These are phyloP conservation scores for Prunella strophiata DNA, from an alignment of 2,797 vertebrate species.

Conservation along the genomic window DNA sequence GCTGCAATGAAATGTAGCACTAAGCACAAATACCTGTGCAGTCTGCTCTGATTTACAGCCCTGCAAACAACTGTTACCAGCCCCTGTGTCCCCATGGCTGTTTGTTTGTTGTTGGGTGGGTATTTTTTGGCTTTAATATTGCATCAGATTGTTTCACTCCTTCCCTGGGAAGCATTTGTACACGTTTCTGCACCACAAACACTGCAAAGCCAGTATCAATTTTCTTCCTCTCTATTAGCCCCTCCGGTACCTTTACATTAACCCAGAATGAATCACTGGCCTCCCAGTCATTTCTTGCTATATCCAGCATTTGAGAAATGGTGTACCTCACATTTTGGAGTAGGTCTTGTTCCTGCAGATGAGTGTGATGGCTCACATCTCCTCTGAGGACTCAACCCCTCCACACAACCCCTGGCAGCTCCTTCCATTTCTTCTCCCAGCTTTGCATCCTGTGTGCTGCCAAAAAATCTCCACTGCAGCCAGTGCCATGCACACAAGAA, in stretches of 20 bases:
- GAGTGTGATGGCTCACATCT: not conserved
- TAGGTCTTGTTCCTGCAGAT: not conserved
- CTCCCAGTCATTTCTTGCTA: conserved; percentile 22
- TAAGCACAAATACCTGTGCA: conserved; percentile 23
- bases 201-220: conserved; percentile 39
- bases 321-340: conserved; percentile 40
- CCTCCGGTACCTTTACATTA: conserved; percentile 49
- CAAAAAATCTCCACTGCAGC: not conserved
- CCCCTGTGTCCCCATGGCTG: not conserved
- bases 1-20: not conserved
- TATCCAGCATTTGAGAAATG: not conserved
- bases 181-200: conserved; percentile 24
- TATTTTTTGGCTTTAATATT: conserved; percentile 22
- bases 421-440: not conserved
- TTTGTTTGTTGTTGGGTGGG: conserved; percentile 29
- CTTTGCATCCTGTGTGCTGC: not conserved
- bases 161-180: conserved; percentile 44
- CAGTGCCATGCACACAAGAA: not conserved
- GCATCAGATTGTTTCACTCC: not conserved
- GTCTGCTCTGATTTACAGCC: conserved; percentile 23
- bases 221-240: conserved; percentile 51
- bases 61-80: not conserved
- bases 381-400: not conserved
- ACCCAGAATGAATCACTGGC: conserved; percentile 37
- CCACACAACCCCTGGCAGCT: not conserved